Evolutionary conservation across 1,140 invertebrate genomes (phyloP).

Genomic region (Aphidius ervi): DNA sequence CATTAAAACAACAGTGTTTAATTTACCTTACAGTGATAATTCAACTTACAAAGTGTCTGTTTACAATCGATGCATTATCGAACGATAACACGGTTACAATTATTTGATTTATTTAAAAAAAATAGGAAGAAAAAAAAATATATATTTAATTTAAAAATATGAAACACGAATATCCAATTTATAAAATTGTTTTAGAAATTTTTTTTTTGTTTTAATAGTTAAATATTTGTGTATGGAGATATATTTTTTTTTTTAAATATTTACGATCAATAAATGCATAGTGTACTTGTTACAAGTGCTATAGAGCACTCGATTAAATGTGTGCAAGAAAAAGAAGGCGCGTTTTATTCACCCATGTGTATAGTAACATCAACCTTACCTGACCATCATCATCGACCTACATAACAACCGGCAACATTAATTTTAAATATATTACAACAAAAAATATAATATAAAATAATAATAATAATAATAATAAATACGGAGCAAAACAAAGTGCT

Average conservation of each 20-base stretch:
- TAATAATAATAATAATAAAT: not conserved
- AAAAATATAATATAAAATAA: not conserved
- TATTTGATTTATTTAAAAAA: not conserved
- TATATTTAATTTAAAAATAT: too few relatives aligned
- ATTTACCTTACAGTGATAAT: too few relatives aligned
- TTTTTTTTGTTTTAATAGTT: too few relatives aligned
- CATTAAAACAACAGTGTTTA: too few relatives aligned
- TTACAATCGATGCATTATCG: too few relatives aligned
- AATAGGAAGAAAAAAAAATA: too few relatives aligned
- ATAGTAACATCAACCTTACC: conserved; percentile 13
- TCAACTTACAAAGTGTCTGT: not conserved
- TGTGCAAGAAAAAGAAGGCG: conserved; percentile 17
- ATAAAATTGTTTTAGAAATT: too few relatives aligned
- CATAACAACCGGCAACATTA: not conserved
- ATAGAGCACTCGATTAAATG: conserved; percentile 1
- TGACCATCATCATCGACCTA: conserved; percentile 11
- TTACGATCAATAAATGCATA: not conserved
- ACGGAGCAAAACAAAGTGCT: not conserved
- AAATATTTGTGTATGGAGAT: too few relatives aligned
- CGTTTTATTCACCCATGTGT: conserved; percentile 13
- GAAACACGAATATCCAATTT: too few relatives aligned
- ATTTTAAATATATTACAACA: not conserved
- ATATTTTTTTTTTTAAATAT: too few relatives aligned
- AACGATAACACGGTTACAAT: not conserved
- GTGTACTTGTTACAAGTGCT: conserved; percentile 14